These are phyloP conservation scores for Caradrina kadenii DNA, from an alignment of 2,888 invertebrate species.

Conservation along the genomic window DNA sequence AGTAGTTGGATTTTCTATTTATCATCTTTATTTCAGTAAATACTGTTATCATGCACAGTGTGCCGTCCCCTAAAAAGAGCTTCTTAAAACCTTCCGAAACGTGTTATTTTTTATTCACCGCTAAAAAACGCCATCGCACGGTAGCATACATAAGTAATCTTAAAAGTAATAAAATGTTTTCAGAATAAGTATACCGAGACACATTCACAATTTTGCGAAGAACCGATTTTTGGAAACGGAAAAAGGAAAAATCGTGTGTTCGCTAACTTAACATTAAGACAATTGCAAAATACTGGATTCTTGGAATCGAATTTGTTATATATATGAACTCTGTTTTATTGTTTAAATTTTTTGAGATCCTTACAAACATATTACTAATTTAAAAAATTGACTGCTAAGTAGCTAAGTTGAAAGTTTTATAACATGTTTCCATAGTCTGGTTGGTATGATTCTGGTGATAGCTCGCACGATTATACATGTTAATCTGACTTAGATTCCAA, in stretches of 20 bases:
- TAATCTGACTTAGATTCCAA: too few relatives aligned
- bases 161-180: constrained; percentile 39
- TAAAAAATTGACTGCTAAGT: too few relatives aligned
- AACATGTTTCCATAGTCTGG: too few relatives aligned
- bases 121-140: constrained; percentile 10
- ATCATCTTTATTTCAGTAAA: neutral
- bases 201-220: constrained; percentile 9
- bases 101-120: constrained; percentile 35
- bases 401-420: too few relatives aligned
- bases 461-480: too few relatives aligned
- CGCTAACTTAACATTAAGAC: neutral
- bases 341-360: too few relatives aligned
- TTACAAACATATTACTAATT: too few relatives aligned
- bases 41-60: constrained; percentile 9
- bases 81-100: constrained; percentile 20
- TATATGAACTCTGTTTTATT: too few relatives aligned
- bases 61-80: neutral
- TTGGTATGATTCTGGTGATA: too few relatives aligned
- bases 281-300: neutral
- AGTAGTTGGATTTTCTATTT: neutral
- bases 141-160: constrained; percentile 21
- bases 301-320: neutral
- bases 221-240: too few relatives aligned
- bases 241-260: neutral
- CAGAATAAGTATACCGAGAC: constrained; percentile 12